Evolutionary conservation across 2,888 invertebrate genomes (phyloP).

Genomic region (Atherix ibis): DNA sequence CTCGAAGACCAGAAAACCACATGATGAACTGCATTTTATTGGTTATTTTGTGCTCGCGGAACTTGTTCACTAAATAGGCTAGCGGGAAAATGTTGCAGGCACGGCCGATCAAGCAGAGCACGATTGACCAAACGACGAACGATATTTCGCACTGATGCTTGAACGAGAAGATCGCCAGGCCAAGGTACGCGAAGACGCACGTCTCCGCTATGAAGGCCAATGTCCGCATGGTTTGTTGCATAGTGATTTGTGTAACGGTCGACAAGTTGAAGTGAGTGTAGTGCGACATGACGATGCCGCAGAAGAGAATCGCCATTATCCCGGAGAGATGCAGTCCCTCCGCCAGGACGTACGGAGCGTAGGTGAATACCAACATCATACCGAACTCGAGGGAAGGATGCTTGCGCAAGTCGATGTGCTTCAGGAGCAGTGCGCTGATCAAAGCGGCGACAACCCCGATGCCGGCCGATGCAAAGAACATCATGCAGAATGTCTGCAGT

Average conservation of each 20-base stretch:
- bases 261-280: conserved; percentile 98
- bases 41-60: conserved; percentile 94
- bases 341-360: conserved; percentile 94
- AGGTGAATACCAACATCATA: conserved; percentile 96
- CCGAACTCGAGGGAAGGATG: conserved; percentile 98
- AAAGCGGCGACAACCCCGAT: conserved; percentile 92
- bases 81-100: conserved; percentile 96
- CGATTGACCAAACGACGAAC: conserved; percentile 86
- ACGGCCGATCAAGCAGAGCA: conserved; percentile 79
- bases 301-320: conserved; percentile 98
- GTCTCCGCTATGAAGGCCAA: conserved; percentile 96
- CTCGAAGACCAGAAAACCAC: conserved; percentile 96
- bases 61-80: conserved; percentile 83
- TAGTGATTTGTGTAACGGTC: conserved; percentile 96
- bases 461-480: conserved; percentile 97
- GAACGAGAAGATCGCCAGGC: conserved; percentile 59
- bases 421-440: conserved; percentile 78
- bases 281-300: conserved; percentile 99
- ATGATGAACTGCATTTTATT: conserved; percentile 98
- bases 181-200: conserved; percentile 96
- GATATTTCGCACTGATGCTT: conserved; percentile 83
- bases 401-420: conserved; percentile 89
- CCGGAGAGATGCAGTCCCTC: conserved; percentile 93
- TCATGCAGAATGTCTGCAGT: conserved; percentile 77
- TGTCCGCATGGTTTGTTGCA: conserved; percentile 97